Conservation (phyloP, 2,797 vertebrate genomes). For the Remorina albescens region DNA sequence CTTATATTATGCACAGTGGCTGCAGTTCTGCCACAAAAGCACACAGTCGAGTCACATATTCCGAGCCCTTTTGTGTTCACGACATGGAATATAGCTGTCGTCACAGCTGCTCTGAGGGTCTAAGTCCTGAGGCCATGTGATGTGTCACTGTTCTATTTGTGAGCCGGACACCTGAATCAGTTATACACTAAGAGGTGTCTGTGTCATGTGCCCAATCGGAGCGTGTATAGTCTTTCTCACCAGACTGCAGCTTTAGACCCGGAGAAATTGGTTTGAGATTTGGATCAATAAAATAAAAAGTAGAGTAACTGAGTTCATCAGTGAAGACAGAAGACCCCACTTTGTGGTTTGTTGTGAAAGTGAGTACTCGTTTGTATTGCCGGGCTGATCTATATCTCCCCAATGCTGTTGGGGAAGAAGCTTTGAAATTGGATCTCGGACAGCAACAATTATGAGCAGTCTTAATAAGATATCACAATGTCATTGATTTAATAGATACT, state of each 20-base stretch:
- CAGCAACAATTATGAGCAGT: neutral
- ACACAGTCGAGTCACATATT: neutral
- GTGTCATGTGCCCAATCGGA: slow-evolving; percentile 41
- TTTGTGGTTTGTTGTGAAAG: slow-evolving; percentile 17
- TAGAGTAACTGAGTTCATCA: neutral
- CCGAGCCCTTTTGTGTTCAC: neutral
- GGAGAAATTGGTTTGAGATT: neutral
- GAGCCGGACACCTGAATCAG: slow-evolving; percentile 70
- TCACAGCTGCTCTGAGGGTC: slow-evolving; percentile 62
- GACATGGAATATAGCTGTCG: neutral
- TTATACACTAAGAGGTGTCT: slow-evolving; percentile 54
- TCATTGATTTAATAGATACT: neutral
- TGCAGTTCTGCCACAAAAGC: neutral
- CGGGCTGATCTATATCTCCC: neutral
- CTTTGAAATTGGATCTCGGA: slow-evolving; percentile 12
- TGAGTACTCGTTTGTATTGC: slow-evolving; percentile 31
- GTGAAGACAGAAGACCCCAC: slow-evolving; percentile 5
- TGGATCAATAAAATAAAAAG: neutral
- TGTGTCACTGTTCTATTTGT: slow-evolving; percentile 77
- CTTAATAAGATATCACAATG: neutral
- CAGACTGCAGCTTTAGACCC: too few species aligned
- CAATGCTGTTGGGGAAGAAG: neutral
- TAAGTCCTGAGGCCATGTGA: slow-evolving; percentile 59
- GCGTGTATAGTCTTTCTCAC: too few species aligned
- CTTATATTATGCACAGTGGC: neutral